Base-by-base conservation (phyloP, 2,888 invertebrate species). In the Xestia rhomboidea region DNA sequence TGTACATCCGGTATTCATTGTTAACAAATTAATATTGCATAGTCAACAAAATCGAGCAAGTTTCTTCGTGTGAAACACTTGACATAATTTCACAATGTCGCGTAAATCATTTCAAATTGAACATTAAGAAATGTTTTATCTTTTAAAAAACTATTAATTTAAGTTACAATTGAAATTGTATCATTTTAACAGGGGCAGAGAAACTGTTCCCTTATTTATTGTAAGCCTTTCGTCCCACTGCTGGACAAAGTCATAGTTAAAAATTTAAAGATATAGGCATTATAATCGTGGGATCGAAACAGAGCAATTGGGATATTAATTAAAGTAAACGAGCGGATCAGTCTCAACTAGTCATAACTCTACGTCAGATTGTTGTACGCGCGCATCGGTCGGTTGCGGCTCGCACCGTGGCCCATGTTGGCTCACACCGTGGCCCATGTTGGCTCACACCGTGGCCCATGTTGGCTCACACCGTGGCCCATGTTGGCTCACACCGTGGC, bases 291-390 rank as follows among this genome's bases (percentile, higher is more conserved):
- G 71, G 85, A 85, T 82, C 73, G 60, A 74, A 85, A 73, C 15
- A 0, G 83, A 84, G 80, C 73, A 72, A 81, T 85, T 84, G 54
- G 21, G 67, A 62, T 67, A 54, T 64, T 70, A 51, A 62, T 49
- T 63, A 76, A 49, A 21, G 49, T 77, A 74, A 77, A 74, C 73
- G 72, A 74, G 72, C 62, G 62, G 60, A 69, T 70, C 41, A 71
- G 80, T 51, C 81, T 81, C 73, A 67, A 67, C 88, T 87, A 84
- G 88, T 88, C 85, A 83, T 84, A 84, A 75, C 72, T 80, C 46
- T 78, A 76, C 69, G 77, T 78, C 84, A 71, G 62, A 49, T 67
- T 63, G 51, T 83, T 73, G 51, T 73, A 74, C 75, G 73, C 69
- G 63, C 73, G 72, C 63, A 62, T 63, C 62, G 68, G 34, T 60